Percentiles rank a stretch among this genome's conserved stretches.
phyloP scores from a whole-genome alignment of 1,140 invertebrate species.

The Hyphantria cunea region DNA sequence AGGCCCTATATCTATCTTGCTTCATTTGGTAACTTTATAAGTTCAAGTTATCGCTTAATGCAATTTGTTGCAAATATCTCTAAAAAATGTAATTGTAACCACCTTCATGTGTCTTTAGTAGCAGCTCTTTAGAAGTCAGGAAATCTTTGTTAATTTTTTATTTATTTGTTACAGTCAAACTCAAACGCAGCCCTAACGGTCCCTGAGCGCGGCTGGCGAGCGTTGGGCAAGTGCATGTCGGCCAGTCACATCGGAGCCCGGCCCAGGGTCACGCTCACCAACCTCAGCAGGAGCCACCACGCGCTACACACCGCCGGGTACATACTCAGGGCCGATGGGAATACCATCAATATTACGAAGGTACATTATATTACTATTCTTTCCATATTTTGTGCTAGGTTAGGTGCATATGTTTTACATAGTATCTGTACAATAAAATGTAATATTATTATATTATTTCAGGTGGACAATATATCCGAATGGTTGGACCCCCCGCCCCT shows the following conservation, averaged over 20 bases:
- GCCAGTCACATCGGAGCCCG: constrained; percentile 53
- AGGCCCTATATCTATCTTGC: no score
- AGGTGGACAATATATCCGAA: constrained; percentile 74
- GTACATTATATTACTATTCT: neutral
- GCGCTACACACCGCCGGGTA: constrained; percentile 62
- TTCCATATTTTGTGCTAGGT: no score
- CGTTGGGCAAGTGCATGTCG: constrained; percentile 70
- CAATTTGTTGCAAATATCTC: no score
- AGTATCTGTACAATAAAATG: neutral
- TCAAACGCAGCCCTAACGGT: constrained; percentile 44
- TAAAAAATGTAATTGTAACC: no score
- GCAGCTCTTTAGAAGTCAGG: no score
- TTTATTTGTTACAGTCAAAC: constrained; percentile 43
- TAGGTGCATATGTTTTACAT: neutral
- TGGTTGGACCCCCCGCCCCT: constrained; percentile 72
- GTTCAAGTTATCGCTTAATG: no score
- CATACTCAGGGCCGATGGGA: constrained; percentile 64
- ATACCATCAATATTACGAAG: constrained; percentile 55
- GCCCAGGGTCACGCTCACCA: constrained; percentile 37
- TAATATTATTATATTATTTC: constrained; percentile 10
- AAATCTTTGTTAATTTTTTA: no score
- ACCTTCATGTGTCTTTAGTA: no score
- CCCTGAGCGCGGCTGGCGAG: constrained; percentile 29
- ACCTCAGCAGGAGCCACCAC: constrained; percentile 31
- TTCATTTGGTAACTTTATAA: no score